These are phyloP conservation scores for Helleia helle DNA, from an alignment of 2,888 invertebrate genomes.

Conservation along the genomic window DNA sequence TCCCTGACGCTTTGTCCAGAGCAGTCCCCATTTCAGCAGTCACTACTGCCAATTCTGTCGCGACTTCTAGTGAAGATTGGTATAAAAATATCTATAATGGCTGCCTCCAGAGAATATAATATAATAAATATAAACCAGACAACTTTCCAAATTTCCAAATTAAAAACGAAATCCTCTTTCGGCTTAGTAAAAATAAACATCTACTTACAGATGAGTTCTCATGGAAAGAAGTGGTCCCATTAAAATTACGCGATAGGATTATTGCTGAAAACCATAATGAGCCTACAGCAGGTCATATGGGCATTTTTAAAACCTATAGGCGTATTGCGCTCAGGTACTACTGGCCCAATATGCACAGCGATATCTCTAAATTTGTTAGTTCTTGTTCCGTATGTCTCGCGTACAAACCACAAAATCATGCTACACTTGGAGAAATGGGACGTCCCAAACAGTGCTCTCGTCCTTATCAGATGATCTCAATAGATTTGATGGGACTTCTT, in stretches of 20 bases:
- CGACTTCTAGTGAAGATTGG: slow-evolving; percentile 16
- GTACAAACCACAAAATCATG: neutral
- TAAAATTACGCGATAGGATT: slow-evolving; percentile 11
- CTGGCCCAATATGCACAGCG: slow-evolving; percentile 15
- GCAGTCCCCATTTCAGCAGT: slow-evolving; percentile 11
- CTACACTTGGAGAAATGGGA: neutral
- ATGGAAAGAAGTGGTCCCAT: slow-evolving; percentile 22
- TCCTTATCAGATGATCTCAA: neutral
- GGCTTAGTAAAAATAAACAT: slow-evolving; percentile 14
- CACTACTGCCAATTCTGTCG: neutral
- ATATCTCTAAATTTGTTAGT: slow-evolving; percentile 9
- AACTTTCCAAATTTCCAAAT: slow-evolving; percentile 12
- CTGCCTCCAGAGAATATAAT: no score
- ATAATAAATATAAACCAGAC: slow-evolving; percentile 11
- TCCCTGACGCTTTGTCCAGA: slow-evolving; percentile 23
- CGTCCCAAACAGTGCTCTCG: neutral
- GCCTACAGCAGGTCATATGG: slow-evolving; percentile 14
- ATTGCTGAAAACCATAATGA: slow-evolving; percentile 14
- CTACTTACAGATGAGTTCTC: slow-evolving; percentile 17
- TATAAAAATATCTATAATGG: slow-evolving; percentile 17
- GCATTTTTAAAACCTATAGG: slow-evolving; percentile 23
- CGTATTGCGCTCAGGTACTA: slow-evolving; percentile 13
- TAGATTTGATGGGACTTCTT: neutral
- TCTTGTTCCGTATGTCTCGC: neutral
- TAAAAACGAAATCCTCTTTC: slow-evolving; percentile 12